phyloP scores from a whole-genome alignment of 1,140 invertebrate genomes.

The Magallana gigas region DNA sequence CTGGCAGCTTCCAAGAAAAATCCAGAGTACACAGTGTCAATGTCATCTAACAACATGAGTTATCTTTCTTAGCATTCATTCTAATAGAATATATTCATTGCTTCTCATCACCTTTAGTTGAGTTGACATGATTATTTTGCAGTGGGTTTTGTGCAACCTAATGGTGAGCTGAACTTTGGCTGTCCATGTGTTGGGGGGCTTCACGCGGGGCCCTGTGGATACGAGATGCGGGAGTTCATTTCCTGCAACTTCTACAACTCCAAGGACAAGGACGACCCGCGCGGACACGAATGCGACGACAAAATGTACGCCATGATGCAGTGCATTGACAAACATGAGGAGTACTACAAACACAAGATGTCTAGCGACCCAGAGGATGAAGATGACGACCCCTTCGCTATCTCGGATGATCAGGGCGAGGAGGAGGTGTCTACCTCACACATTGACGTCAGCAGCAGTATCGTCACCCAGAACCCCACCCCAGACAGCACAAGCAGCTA shows the following conservation, averaged over 20 bases:
- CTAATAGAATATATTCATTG: too few species aligned
- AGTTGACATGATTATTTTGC: conserved; percentile 41
- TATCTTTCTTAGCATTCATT: too few species aligned
- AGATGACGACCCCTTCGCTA: neutral
- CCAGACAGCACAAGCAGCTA: neutral
- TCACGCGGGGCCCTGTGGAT: conserved; percentile 96
- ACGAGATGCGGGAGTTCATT: conserved; percentile 95
- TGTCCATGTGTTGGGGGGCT: conserved; percentile 97
- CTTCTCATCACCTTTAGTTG: too few species aligned
- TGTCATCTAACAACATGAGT: too few species aligned
- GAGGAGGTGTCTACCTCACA: conserved; percentile 1
- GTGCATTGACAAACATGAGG: conserved; percentile 18
- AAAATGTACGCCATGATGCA: neutral
- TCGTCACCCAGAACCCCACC: neutral
- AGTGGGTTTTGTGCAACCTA: conserved; percentile 89
- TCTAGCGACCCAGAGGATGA: neutral
- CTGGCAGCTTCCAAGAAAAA: too few species aligned
- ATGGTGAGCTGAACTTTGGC: conserved; percentile 97
- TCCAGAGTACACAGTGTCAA: too few species aligned
- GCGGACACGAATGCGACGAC: conserved; percentile 82
- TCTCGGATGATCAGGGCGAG: neutral
- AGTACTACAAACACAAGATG: conserved; percentile 19
- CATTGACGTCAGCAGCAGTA: conserved; percentile 1
- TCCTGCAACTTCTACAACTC: conserved; percentile 94
- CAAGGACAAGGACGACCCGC: conserved; percentile 83